Evolutionary conservation across 2,797 vertebrate species (phyloP), one percentile per base, ranked within the genome.

Genomic region (Sus cebifrons): DNA sequence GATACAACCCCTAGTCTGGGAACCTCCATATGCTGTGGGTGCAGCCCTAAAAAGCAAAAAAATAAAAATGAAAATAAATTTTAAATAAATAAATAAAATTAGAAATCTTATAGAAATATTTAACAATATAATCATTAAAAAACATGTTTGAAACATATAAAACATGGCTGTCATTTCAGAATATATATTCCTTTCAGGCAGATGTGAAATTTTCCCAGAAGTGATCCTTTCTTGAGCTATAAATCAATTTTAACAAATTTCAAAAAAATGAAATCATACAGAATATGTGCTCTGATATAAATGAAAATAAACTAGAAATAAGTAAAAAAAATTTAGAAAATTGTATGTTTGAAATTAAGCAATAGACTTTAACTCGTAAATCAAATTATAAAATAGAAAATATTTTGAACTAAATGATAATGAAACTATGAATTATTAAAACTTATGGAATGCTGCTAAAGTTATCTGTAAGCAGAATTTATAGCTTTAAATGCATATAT

Each of bases 351-450:
- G 27, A 81, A 82, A 64, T 27, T 91, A 49, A 86, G 27, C 27
- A 56, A 77, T 70, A 36, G 78, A 83, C 12, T 77, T 77, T 40
- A 84, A 75, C 14, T 62, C 36, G 20, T 77, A 95, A 74, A 17
- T 58, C 70, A 75, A 71, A 65, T 78, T 56, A 78, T 23, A 79
- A 81, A 73, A 67, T 74, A 58, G 18, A 85, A 67, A 78, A 88
- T 58, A 84, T 89, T 84, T 89, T 88, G 29, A 93, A 65, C 54
- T 89, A 79, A 86, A 36, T 73, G 18, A 74, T 86, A 75, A 84
- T 49, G 49, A 87, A 82, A 87, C 20, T 77, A 70, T 36, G 54
- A 86, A n/a, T 70, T 71, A 29, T 64, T 40, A 96, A 86, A 82
- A 81, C 18, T 40, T 68, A 60, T 15, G 0, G n/a, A 78, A 75